Percentiles rank a stretch among this genome's conserved stretches.
Conservation (phyloP, 64 coral and sea anemone species). For the Anthopleura sola region DNA sequence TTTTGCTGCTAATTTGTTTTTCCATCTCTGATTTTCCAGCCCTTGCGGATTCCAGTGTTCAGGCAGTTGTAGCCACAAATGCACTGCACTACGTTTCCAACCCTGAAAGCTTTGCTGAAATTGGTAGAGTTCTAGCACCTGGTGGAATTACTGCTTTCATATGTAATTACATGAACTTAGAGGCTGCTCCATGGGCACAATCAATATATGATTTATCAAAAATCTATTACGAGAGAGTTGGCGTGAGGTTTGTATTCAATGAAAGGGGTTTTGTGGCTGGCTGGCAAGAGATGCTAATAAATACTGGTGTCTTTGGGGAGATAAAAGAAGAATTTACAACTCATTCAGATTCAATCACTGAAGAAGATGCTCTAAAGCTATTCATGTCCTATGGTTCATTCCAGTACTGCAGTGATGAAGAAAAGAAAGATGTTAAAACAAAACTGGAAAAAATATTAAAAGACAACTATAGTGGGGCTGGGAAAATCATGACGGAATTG, state of each 20-base stretch:
- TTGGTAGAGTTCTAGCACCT: conserved; percentile 20
- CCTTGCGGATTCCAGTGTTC: conserved; percentile 13
- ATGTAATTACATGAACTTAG: conserved; percentile 1
- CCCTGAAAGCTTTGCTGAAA: conserved; percentile 27
- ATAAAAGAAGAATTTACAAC: not conserved
- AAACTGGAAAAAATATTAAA: conserved; percentile 6
- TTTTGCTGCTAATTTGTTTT: not conserved
- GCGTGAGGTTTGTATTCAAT: not conserved
- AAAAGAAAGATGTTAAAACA: not conserved
- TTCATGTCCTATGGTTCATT: conserved; percentile 28
- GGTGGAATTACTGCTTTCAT: conserved; percentile 28
- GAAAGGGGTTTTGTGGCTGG: not conserved
- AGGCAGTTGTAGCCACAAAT: conserved; percentile 36
- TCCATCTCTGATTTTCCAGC: not conserved
- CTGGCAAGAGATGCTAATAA: not conserved
- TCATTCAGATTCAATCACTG: not conserved
- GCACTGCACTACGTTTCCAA: conserved; percentile 38
- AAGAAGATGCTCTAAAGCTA: not conserved
- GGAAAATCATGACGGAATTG: not conserved
- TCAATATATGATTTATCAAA: conserved; percentile 14
- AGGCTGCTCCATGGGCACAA: conserved; percentile 8
- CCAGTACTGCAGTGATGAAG: too few species aligned
- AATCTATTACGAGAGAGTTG: not conserved
- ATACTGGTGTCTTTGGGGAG: not conserved
- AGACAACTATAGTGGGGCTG: conserved; percentile 24